Percentiles rank a stretch among this genome's conserved stretches.
These are phyloP conservation scores for Drosophila pallidifrons DNA, from an alignment of 1,140 invertebrate species.

Conservation along the genomic window DNA sequence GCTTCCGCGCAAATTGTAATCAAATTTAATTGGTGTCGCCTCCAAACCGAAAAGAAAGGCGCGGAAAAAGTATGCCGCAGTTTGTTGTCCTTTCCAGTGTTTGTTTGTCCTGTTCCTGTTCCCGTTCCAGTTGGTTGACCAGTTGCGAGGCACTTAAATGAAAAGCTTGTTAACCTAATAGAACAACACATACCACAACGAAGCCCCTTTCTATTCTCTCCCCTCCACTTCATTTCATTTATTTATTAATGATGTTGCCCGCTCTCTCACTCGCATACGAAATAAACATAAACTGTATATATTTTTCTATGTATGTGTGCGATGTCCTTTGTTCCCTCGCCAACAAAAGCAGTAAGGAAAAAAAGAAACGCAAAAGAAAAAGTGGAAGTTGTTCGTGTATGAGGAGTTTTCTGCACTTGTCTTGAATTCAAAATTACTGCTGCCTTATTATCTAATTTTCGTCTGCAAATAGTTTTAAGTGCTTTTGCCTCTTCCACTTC, in stretches of 20 bases:
- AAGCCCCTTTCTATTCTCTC: not conserved
- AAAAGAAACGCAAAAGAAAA: not conserved
- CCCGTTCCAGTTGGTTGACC: slow-evolving; percentile 44
- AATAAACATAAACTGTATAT: slow-evolving; percentile 23
- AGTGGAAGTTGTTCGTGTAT: not conserved
- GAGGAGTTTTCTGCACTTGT: not conserved
- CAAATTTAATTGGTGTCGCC: slow-evolving; percentile 76
- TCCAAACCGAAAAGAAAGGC: slow-evolving; percentile 25
- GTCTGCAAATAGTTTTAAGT: not conserved
- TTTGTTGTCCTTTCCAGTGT: slow-evolving; percentile 6
- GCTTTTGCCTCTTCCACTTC: not conserved
- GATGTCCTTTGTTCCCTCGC: not conserved
- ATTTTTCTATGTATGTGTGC: slow-evolving; percentile 6
- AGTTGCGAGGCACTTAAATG: slow-evolving; percentile 64
- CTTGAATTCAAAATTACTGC: slow-evolving; percentile 2
- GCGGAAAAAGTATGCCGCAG: slow-evolving; percentile 51
- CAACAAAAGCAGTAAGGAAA: not conserved
- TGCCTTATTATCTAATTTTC: not conserved
- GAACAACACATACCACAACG: slow-evolving; percentile 43
- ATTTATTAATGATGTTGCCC: slow-evolving; percentile 72
- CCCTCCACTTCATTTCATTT: slow-evolving; percentile 38
- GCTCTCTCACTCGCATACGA: slow-evolving; percentile 1
- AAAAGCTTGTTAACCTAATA: slow-evolving; percentile 81
- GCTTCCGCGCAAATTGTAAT: slow-evolving; percentile 66
- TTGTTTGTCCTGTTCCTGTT: slow-evolving; percentile 28